Base-by-base conservation (phyloP, 2,797 vertebrate genomes). In the Enteromius fasciolatus region DNA sequence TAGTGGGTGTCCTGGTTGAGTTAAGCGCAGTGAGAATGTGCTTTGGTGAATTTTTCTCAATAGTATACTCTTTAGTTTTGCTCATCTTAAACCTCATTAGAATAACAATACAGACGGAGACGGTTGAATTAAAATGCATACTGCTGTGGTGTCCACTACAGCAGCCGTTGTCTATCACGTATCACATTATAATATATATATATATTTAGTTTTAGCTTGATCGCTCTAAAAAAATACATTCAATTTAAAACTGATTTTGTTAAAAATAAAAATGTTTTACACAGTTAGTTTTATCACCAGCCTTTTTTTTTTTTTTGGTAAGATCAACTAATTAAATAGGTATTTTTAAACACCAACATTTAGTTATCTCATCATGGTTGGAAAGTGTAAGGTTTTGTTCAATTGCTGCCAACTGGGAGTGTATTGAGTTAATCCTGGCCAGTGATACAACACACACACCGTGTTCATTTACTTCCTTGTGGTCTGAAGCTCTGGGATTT, bases 301-400 rank as follows among this genome's bases (percentile, higher is more conserved):
- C 10, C 52, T n/a, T 54, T n/a, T 54, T 1, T n/a, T 39, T 11
- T 44, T 44, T 9, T 8, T 11, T 44, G 3, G 14, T 28, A 20
- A 50, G n/a, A 81, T 73, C 57, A 48, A 8, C 61, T 59, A 20
- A 46, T 33, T 77, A 73, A 63, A 61, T 33, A 2, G 54, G 1
- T n/a, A 12, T 74, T 83, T 78, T 76, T n/a, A 31, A 23, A 70
- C 18, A 0, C 7, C 25, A 64, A 7, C 9, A 3, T 11, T 33
- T 9, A 15, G 39, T 81, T 76, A 76, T 67, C 66, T 52, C 31
- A 31, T 41, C 18, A 90, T 92, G 89, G 89, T 91, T 90, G 88
- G 89, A 85, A 93, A 90, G 88, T 90, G 90, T 92, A 90, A 39
- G 86, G 90, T 92, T 91, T 93, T 93, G 93, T 93, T 92, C 91